A percentile compares a stretch with the other conserved stretches of the same genome.
Conservation (phyloP, 2,888 invertebrate genomes). For the Cybosia mesomella region DNA sequence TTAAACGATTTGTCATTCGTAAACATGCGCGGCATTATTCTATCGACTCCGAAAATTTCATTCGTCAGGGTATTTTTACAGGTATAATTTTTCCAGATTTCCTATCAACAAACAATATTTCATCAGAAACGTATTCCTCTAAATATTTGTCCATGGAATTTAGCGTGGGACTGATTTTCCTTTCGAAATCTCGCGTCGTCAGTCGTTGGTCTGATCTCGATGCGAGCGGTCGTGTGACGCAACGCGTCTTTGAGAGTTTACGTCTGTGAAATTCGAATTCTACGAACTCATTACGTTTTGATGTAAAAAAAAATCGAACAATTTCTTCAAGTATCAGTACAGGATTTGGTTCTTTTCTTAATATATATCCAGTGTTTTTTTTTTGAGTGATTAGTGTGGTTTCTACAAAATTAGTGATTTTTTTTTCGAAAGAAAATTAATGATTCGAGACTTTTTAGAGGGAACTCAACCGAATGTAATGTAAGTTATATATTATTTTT, state of each 20-base stretch:
- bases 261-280: slow-evolving; percentile 30
- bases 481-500: slow-evolving; percentile 39
- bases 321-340: slow-evolving; percentile 29
- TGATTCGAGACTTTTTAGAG: not conserved
- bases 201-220: slow-evolving; percentile 39
- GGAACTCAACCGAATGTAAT: slow-evolving; percentile 40
- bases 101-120: slow-evolving; percentile 54
- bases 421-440: slow-evolving; percentile 33
- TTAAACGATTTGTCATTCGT: slow-evolving; percentile 14
- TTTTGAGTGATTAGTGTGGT: slow-evolving; percentile 37
- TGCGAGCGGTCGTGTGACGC: slow-evolving; percentile 38
- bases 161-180: slow-evolving; percentile 21
- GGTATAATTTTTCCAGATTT: slow-evolving; percentile 40
- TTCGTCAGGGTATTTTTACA: slow-evolving; percentile 11
- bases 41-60: not conserved
- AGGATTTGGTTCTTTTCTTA: slow-evolving; percentile 1
- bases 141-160: slow-evolving; percentile 45
- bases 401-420: slow-evolving; percentile 5
- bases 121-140: slow-evolving; percentile 46
- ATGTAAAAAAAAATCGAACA: slow-evolving; percentile 10
- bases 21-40: slow-evolving; percentile 2
- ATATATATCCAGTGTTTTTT: slow-evolving; percentile 14
- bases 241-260: slow-evolving; percentile 28
- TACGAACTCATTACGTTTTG: slow-evolving; percentile 14
- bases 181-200: slow-evolving; percentile 28